Base-by-base conservation (phyloP, 2,888 invertebrate species). In the Noctua janthina region DNA sequence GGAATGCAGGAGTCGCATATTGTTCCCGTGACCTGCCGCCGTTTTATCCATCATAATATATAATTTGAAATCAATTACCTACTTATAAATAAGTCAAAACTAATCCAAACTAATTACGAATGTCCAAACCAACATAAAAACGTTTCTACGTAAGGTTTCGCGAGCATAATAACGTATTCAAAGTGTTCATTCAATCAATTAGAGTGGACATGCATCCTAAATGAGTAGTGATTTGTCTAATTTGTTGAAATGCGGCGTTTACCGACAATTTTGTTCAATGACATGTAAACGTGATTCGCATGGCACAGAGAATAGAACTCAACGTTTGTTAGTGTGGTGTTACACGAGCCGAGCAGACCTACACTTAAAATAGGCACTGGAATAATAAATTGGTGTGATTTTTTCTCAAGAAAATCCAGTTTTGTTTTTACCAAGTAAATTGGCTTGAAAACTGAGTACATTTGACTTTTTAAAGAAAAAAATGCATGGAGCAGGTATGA, bases 191-290 rank as follows among this genome's bases (percentile, higher is more conserved):
- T 11, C 49, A 4, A 79, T 88, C 77, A 88, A 86, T 88, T 85
- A 86, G 29, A 56, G 15, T 35, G 35, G 59, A 69, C 86, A 85
- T 78, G 83, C 82, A 71, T 76, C 29, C 35, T 17, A 82, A 89
- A 89, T 86, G 67, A 73, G n/a, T 11, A 23, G 74, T 62, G n/a
- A 85, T 90, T 89, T 89, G 76, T 71, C 70, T 88, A 86, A 89
- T 89, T 86, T 64, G 73, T 73, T 79, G 23, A 86, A 89, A 79
- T 76, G 82, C 20, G 10, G 39, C 82, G 69, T 85, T 90, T 89
- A 87, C 78, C 46, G 67, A 67, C 74, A 66, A 85, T 85, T 66
- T 43, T 74, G 56, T 59, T 51, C 35, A 71, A 79, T 78, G 74
- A 62, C 39, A 15, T 35, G 23, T 15, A 64, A 64, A 85, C 74